These are phyloP conservation scores for Halictus rubicundus DNA, from an alignment of 1,140 invertebrate genomes.

Conservation along the genomic window DNA sequence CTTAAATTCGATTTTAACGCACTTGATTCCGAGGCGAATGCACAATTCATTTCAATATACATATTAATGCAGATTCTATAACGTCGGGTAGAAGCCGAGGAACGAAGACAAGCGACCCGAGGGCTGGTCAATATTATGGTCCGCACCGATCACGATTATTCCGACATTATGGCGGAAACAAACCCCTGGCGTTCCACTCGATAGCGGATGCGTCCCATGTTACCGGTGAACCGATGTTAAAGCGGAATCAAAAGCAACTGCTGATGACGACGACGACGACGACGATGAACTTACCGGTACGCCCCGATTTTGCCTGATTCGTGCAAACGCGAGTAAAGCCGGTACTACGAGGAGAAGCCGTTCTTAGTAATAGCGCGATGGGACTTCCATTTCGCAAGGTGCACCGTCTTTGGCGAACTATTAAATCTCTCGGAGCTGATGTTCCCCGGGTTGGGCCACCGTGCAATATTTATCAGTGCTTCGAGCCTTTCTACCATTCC, in stretches of 20 bases:
- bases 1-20: not conserved
- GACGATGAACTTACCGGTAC: constrained; percentile 29
- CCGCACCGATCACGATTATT: constrained; percentile 30
- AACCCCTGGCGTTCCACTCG: constrained; percentile 34
- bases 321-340: not conserved
- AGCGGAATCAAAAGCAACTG: constrained; percentile 23
- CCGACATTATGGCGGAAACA: constrained; percentile 38
- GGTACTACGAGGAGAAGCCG: not conserved
- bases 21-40: not conserved
- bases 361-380: constrained; percentile 12
- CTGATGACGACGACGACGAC: constrained; percentile 30
- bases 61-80: not conserved
- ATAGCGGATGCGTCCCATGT: constrained; percentile 20
- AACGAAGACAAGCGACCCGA: not conserved
- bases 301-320: constrained; percentile 35
- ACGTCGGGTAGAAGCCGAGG: too few species aligned
- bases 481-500: not conserved
- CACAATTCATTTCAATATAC: not conserved
- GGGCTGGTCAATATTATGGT: constrained; percentile 25
- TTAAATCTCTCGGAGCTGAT: not conserved
- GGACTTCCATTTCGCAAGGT: not conserved
- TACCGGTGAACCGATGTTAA: not conserved
- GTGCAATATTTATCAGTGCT: constrained; percentile 12
- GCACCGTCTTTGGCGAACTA: not conserved
- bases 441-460: not conserved